Evolutionary conservation across 2,888 invertebrate genomes (phyloP).

Genomic region (Drosophila buzzatii): DNA sequence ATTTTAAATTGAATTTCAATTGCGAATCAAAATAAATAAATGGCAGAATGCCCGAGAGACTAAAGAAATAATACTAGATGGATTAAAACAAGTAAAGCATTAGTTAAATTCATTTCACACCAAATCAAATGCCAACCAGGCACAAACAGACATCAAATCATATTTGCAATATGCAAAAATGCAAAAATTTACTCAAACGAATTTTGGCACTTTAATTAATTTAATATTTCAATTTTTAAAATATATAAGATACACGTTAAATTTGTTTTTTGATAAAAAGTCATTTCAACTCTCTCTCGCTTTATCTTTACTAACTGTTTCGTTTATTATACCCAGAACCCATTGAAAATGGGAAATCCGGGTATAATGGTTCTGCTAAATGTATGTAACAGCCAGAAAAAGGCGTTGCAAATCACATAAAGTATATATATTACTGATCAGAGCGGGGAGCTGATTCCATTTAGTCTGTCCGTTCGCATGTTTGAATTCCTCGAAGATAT

Average conservation of each 20-base stretch:
- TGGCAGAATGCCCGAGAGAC: slow-evolving; percentile 41
- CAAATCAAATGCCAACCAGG: slow-evolving; percentile 13
- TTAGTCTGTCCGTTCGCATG: too few relatives aligned
- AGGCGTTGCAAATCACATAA: too few relatives aligned
- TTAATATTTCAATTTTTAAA: neutral
- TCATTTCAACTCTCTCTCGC: neutral
- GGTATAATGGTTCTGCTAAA: too few relatives aligned
- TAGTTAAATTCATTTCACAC: slow-evolving; percentile 25
- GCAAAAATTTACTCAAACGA: neutral
- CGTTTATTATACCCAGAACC: neutral
- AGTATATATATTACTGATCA: too few relatives aligned
- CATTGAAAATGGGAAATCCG: too few relatives aligned
- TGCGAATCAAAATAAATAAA: slow-evolving; percentile 48
- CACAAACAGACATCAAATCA: slow-evolving; percentile 8
- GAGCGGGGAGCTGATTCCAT: too few relatives aligned
- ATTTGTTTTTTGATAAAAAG: neutral
- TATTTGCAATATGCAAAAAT: neutral
- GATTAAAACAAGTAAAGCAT: slow-evolving; percentile 31
- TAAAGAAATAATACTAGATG: neutral
- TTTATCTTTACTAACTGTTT: neutral
- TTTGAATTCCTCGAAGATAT: too few relatives aligned
- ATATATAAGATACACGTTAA: neutral
- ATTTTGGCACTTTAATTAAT: neutral
- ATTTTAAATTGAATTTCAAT: slow-evolving; percentile 54
- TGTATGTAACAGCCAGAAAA: too few relatives aligned